These are phyloP conservation scores for Smittia sp. DNA, from an alignment of 2,888 invertebrate genomes.

Conservation along the genomic window DNA sequence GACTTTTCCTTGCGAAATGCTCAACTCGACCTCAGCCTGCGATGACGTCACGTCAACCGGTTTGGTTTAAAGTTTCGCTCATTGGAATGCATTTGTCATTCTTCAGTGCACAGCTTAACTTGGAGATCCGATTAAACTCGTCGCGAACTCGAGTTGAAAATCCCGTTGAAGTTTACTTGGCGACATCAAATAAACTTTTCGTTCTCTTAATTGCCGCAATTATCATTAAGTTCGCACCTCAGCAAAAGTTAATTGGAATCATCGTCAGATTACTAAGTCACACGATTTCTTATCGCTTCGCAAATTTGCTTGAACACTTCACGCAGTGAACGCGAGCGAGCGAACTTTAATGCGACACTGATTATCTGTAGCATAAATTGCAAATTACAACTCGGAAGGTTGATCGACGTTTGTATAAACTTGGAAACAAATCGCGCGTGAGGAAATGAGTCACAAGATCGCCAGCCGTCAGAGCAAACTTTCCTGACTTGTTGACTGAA, in stretches of 20 bases:
- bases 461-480: not conserved
- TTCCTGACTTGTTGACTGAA: not conserved
- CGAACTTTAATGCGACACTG: not conserved
- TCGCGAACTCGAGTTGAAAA: too few relatives aligned
- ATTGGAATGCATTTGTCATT: too few relatives aligned
- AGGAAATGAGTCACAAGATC: conserved; percentile 35
- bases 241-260: not conserved
- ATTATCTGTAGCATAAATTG: not conserved
- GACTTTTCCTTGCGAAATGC: too few relatives aligned
- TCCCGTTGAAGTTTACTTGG: too few relatives aligned
- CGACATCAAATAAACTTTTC: not conserved
- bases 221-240: not conserved
- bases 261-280: not conserved
- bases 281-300: not conserved
- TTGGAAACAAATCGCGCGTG: not conserved
- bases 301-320: not conserved
- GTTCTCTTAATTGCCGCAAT: not conserved
- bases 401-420: not conserved
- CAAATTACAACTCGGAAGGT: not conserved
- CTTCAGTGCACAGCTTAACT: too few relatives aligned
- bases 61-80: too few relatives aligned
- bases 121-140: too few relatives aligned
- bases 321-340: not conserved
- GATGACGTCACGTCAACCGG: too few relatives aligned
- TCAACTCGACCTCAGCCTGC: too few relatives aligned